Conservation (phyloP, 2,888 invertebrate species). For the Drosophila incognita region DNA sequence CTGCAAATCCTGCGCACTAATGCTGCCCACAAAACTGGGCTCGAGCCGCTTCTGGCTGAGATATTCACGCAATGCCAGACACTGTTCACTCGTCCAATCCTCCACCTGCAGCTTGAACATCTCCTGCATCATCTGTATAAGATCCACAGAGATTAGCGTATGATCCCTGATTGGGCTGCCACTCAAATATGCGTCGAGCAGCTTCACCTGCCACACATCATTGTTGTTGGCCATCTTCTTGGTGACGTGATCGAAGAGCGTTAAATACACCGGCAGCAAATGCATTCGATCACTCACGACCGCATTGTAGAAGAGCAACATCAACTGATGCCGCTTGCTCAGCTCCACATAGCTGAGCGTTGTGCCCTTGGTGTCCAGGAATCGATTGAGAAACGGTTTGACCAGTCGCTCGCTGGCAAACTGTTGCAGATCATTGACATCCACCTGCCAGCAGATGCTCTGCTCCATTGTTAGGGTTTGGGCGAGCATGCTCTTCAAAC, state of each 20-base stretch:
- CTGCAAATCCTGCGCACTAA: conserved; percentile 69
- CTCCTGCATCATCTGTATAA: conserved; percentile 81
- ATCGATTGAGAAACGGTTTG: conserved; percentile 89
- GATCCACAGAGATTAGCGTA: conserved; percentile 81
- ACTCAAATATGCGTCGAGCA: conserved; percentile 87
- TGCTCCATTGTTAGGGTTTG: conserved; percentile 91
- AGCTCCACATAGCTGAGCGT: conserved; percentile 78
- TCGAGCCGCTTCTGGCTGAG: conserved; percentile 71
- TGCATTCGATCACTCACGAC: conserved; percentile 92
- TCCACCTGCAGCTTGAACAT: conserved; percentile 78
- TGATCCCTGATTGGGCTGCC: conserved; percentile 48
- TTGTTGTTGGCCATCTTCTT: conserved; percentile 62
- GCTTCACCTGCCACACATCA: conserved; percentile 91
- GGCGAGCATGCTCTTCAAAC: conserved; percentile 91
- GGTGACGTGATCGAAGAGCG: conserved; percentile 86
- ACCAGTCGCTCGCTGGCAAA: conserved; percentile 91
- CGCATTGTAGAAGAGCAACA: conserved; percentile 91
- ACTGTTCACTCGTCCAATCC: conserved; percentile 59
- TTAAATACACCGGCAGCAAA: conserved; percentile 90
- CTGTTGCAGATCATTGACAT: conserved; percentile 89
- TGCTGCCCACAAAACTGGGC: conserved; percentile 65
- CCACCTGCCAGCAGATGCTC: conserved; percentile 84
- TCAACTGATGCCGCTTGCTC: conserved; percentile 87
- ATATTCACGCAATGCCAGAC: conserved; percentile 77
- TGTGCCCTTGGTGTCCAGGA: conserved; percentile 85